Evolutionary conservation across 1,140 invertebrate species (phyloP), one percentile per base, ranked within the genome.

Genomic region (Saccostrea glomerata): DNA sequence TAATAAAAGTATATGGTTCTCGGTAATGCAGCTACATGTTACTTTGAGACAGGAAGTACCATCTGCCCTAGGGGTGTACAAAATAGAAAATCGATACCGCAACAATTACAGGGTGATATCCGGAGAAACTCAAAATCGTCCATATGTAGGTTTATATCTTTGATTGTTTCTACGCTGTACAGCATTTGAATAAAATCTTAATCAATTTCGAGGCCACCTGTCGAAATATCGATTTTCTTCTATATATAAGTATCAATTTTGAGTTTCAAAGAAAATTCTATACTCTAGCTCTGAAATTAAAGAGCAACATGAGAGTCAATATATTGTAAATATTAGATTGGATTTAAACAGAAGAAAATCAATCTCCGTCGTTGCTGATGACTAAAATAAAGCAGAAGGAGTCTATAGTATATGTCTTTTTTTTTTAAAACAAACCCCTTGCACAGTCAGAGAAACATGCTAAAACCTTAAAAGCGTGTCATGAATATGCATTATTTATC

Each of bases 21-120:
- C 25, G 25, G 70, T 77, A 77, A 77, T 77, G 25, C 70, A 77
- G 70, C 11, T 77, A 77, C 70, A 77, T 77, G 25, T 77, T 77
- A 77, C 70, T 77, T 77, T 77, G 70, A 77, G 70, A 77, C 70
- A 77, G 70, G 70, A 77, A 77, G 70, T 77, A 77, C 25, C 70
- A 77, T 77, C 70, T 77, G 70, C 70, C 70, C 70, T 40, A 77
- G 70, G 70, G 70, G 70, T 77, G 70, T 77, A 77, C 25, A 77
- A 77, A 15, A 30, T 77, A 36, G 25, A 77, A 77, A 77, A 77
- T 77, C 70, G 25, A 77, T 77, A 77, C 11, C 70, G 70, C 30
- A 30, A 77, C 70, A 30, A 77, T 77, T 77, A 36, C 70, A 12
- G 12, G 11, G 25, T 13, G 47, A 47, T 30, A 77, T 77, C 70